Evolutionary conservation across 2,888 invertebrate species (phyloP).

Genomic region (Homarus gammarus): DNA sequence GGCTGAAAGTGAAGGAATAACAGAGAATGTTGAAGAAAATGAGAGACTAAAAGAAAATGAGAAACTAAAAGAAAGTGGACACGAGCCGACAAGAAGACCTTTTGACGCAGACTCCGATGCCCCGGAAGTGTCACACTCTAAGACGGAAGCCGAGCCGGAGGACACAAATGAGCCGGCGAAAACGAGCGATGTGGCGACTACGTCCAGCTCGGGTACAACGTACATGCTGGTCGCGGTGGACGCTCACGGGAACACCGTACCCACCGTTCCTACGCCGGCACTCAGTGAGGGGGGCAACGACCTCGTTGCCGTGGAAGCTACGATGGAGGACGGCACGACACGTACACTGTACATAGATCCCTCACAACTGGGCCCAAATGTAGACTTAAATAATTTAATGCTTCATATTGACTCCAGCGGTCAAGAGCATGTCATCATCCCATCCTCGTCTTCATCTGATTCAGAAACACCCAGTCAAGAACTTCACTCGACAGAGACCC

Average conservation of each 20-base stretch:
- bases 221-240: conserved; percentile 76
- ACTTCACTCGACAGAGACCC: not conserved
- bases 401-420: conserved; percentile 74
- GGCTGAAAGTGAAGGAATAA: not conserved
- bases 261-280: conserved; percentile 72
- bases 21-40: not conserved
- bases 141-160: not conserved
- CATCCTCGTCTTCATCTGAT: conserved; percentile 55
- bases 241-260: conserved; percentile 75
- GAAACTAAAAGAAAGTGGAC: not conserved
- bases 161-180: not conserved
- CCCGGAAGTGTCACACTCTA: not conserved
- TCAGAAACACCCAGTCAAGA: conserved; percentile 31
- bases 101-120: not conserved
- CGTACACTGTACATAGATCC: conserved; percentile 75
- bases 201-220: conserved; percentile 68
- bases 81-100: not conserved
- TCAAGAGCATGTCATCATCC: conserved; percentile 72
- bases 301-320: conserved; percentile 74
- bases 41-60: not conserved
- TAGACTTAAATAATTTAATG: conserved; percentile 74
- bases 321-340: conserved; percentile 74
- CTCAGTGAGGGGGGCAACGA: conserved; percentile 64
- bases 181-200: conserved; percentile 27
- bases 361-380: conserved; percentile 75